phyloP scores from a whole-genome alignment of 2,888 invertebrate species.

The Lasiommata megera region DNA sequence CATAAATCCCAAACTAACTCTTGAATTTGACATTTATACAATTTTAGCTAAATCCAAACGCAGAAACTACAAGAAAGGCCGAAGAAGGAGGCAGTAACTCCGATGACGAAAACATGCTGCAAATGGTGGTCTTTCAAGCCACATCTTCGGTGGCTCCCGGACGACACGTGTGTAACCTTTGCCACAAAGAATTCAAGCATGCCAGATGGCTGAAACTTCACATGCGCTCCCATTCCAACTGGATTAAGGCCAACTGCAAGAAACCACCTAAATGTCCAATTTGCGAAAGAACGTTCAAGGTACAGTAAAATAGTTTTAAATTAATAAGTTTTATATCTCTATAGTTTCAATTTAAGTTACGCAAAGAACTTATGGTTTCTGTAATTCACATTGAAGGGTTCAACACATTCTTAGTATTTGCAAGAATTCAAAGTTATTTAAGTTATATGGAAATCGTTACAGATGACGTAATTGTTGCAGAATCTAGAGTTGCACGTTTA shows the following conservation, averaged over 20 bases:
- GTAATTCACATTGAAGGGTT: too few species aligned
- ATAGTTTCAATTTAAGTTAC: too few species aligned
- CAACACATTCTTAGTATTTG: too few species aligned
- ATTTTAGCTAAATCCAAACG: slow-evolving; percentile 24
- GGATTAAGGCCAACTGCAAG: slow-evolving; percentile 85
- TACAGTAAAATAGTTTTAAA: too few species aligned
- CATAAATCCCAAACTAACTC: too few species aligned
- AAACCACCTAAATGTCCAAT: slow-evolving; percentile 83
- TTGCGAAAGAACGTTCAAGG: slow-evolving; percentile 83
- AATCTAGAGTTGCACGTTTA: too few species aligned
- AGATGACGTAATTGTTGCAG: too few species aligned
- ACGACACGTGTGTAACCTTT: slow-evolving; percentile 82
- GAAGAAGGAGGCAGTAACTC: slow-evolving; percentile 60
- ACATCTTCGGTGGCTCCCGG: slow-evolving; percentile 79
- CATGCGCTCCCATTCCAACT: slow-evolving; percentile 83
- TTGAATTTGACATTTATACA: background rate
- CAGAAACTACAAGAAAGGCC: slow-evolving; percentile 35
- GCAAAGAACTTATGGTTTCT: too few species aligned
- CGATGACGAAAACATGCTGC: slow-evolving; percentile 71
- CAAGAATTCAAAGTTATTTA: too few species aligned
- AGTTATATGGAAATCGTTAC: too few species aligned
- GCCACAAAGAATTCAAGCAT: slow-evolving; percentile 83
- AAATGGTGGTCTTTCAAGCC: slow-evolving; percentile 74
- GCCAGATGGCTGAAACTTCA: slow-evolving; percentile 83
- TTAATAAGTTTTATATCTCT: too few species aligned